Evolutionary conservation across 2,888 invertebrate species (phyloP).

Genomic region (Lepidochrysops patricia): DNA sequence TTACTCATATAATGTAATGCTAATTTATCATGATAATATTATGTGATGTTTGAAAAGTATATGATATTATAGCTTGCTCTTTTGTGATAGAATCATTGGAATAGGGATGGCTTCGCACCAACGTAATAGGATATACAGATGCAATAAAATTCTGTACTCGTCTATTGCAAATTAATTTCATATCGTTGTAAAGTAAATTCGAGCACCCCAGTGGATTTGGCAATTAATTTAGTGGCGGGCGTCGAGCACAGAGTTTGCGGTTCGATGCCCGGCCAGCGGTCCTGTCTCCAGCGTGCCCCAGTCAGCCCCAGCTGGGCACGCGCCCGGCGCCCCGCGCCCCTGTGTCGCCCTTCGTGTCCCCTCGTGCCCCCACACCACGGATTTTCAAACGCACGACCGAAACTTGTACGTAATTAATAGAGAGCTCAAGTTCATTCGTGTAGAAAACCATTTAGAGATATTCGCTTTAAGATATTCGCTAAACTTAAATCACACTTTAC

Average conservation of each 20-base stretch:
- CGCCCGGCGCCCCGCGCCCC: not conserved
- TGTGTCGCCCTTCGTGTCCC: constrained; percentile 16
- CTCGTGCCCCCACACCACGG: constrained; percentile 15
- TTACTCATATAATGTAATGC: too few species aligned
- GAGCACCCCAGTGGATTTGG: constrained; percentile 25
- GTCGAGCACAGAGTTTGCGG: constrained; percentile 39
- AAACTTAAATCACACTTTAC: constrained; percentile 21
- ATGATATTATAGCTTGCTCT: not conserved
- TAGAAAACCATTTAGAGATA: constrained; percentile 22
- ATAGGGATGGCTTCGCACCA: not conserved
- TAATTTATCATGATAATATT: too few species aligned
- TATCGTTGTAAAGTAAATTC: constrained; percentile 7
- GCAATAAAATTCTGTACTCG: not conserved
- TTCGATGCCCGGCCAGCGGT: constrained; percentile 34
- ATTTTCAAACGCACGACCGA: constrained; percentile 27
- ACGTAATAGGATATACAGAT: not conserved
- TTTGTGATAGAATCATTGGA: not conserved
- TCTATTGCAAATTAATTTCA: constrained; percentile 9
- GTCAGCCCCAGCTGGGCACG: constrained; percentile 1
- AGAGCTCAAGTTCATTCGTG: constrained; percentile 25
- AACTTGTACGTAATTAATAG: constrained; percentile 28
- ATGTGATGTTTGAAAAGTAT: too few species aligned
- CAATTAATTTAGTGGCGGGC: constrained; percentile 35
- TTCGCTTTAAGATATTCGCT: constrained; percentile 17
- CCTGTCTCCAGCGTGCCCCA: constrained; percentile 29